Conservation (phyloP, 2,797 vertebrate species). For the Lemur catta region DNA sequence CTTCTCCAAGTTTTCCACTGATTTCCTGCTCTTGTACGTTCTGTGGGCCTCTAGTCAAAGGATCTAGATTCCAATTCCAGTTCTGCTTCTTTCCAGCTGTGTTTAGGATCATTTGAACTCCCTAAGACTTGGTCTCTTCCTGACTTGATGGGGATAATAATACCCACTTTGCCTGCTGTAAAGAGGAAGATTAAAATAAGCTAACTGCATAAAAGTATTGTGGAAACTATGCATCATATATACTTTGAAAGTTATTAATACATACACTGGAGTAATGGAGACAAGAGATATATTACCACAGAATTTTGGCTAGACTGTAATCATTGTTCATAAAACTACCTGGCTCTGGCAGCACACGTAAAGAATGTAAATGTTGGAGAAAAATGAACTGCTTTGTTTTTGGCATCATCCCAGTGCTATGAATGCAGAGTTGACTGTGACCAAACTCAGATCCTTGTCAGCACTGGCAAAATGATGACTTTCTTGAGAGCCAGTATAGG, state of each 20-base stretch:
- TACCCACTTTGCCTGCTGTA: not conserved
- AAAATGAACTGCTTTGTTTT: not conserved
- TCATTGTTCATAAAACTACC: not conserved
- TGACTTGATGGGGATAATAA: not conserved
- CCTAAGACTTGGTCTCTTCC: not conserved
- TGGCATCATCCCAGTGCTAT: not conserved
- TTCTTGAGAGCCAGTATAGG: not conserved
- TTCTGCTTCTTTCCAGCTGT: not conserved
- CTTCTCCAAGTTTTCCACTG: not conserved
- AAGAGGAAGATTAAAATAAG: conserved; percentile 1
- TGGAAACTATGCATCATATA: not conserved
- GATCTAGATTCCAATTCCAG: not conserved
- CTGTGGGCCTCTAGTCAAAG: not conserved
- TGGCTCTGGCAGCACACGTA: not conserved
- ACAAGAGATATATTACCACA: not conserved
- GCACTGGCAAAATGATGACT: not conserved
- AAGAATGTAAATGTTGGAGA: not conserved
- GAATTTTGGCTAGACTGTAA: not conserved
- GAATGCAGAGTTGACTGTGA: not conserved
- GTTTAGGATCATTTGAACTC: not conserved
- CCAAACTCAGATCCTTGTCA: not conserved
- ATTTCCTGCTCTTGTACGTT: not conserved
- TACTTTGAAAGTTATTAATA: not conserved
- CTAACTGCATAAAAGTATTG: not conserved
- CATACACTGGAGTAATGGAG: not conserved